Evolutionary conservation across 2,888 invertebrate genomes (phyloP).

Genomic region (Diloba caeruleocephala): DNA sequence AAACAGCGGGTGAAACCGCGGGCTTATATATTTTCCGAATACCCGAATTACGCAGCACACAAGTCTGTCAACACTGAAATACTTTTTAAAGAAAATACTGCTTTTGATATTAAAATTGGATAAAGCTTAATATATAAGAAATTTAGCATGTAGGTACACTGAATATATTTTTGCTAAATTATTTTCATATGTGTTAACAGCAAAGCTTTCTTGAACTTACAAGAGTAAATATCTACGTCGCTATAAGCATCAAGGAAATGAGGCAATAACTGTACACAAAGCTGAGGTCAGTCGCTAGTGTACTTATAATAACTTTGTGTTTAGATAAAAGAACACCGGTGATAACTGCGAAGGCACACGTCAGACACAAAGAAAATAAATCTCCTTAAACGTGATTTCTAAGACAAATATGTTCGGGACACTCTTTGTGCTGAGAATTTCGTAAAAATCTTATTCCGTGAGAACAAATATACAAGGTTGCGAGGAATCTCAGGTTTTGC

Average conservation of each 20-base stretch:
- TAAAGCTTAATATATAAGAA: slow-evolving; percentile 1
- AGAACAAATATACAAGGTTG: slow-evolving; percentile 26
- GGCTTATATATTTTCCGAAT: too few species aligned
- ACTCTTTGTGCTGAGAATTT: slow-evolving; percentile 34
- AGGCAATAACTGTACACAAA: slow-evolving; percentile 39
- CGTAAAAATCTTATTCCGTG: slow-evolving; percentile 21
- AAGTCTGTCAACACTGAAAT: slow-evolving; percentile 1
- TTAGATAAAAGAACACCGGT: slow-evolving; percentile 31
- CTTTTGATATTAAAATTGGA: slow-evolving; percentile 19
- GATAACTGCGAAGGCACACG: slow-evolving; percentile 27
- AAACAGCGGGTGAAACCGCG: too few species aligned
- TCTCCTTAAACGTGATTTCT: slow-evolving; percentile 34
- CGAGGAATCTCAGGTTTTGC: slow-evolving; percentile 7
- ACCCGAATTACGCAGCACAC: too few species aligned
- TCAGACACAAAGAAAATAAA: slow-evolving; percentile 34
- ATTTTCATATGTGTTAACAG: not conserved
- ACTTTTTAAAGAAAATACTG: slow-evolving; percentile 10
- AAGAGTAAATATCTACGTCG: slow-evolving; percentile 5
- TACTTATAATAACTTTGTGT: slow-evolving; percentile 31
- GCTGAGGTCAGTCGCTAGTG: slow-evolving; percentile 29
- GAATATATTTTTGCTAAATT: not conserved
- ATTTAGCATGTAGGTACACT: not conserved
- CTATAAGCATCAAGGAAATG: slow-evolving; percentile 26
- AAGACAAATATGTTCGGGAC: slow-evolving; percentile 33
- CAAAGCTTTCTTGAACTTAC: slow-evolving; percentile 11